Conservation (phyloP, 2,888 invertebrate species). For the Epinotia nisella region DNA sequence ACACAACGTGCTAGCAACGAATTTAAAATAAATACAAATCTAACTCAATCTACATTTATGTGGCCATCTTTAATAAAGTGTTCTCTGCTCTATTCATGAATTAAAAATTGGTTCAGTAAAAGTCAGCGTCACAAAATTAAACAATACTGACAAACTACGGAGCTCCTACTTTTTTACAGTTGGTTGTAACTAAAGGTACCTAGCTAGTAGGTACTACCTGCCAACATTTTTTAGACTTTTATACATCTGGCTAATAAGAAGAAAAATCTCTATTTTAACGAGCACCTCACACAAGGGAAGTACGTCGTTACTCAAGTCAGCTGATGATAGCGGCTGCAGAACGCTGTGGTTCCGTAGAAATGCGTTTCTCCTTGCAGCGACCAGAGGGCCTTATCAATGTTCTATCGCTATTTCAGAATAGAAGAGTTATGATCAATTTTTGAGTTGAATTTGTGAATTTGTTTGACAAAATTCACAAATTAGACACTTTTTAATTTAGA, state of each 20-base stretch:
- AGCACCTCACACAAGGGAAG: slow-evolving; percentile 22
- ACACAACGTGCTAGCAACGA: not conserved
- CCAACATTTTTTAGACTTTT: not conserved
- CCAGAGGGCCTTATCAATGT: too few species aligned
- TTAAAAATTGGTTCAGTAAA: not conserved
- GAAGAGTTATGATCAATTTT: too few species aligned
- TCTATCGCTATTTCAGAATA: too few species aligned
- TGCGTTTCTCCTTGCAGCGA: not conserved
- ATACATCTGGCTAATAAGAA: slow-evolving; percentile 14
- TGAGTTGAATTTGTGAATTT: too few species aligned
- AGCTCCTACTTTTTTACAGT: too few species aligned
- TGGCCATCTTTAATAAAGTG: too few species aligned
- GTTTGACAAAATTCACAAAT: too few species aligned
- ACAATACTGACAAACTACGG: too few species aligned
- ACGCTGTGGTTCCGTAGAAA: not conserved
- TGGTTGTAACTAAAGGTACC: not conserved
- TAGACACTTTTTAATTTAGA: too few species aligned
- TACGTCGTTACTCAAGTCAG: slow-evolving; percentile 18
- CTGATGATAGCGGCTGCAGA: slow-evolving; percentile 12
- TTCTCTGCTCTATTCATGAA: not conserved
- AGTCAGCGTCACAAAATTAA: too few species aligned
- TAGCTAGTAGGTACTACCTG: not conserved
- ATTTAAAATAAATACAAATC: not conserved
- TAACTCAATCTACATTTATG: too few species aligned
- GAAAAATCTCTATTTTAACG: slow-evolving; percentile 11